A percentile compares a stretch with the other conserved stretches of the same genome.
These are phyloP conservation scores for Theocolax elegans DNA, from an alignment of 1,140 invertebrate species.

Conservation along the genomic window DNA sequence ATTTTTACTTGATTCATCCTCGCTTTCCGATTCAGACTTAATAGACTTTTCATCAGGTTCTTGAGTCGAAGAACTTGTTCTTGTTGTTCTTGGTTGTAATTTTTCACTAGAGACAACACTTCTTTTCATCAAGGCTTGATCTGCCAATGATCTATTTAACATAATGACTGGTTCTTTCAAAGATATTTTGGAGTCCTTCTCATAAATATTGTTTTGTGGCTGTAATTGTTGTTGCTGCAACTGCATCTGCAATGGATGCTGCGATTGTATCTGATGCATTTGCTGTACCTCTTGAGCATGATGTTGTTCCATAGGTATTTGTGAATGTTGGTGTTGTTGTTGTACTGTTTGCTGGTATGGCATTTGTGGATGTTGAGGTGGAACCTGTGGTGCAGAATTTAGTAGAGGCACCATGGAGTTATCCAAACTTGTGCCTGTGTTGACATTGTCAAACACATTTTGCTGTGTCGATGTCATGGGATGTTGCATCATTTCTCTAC, in stretches of 20 bases:
- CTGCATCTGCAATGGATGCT: conserved; percentile 11
- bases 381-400: conserved; percentile 49
- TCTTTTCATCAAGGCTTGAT: conserved; percentile 73
- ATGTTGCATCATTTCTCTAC: conserved; percentile 12
- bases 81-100: conserved; percentile 70
- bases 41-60: conserved; percentile 49
- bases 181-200: conserved; percentile 51
- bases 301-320: conserved; percentile 30
- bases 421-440: conserved; percentile 44
- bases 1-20: conserved; percentile 63
- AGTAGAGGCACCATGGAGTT: conserved; percentile 42
- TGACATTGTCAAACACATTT: conserved; percentile 25
- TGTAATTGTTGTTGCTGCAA: conserved; percentile 39
- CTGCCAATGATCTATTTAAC: conserved; percentile 72
- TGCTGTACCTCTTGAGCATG: conserved; percentile 28
- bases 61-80: conserved; percentile 45
- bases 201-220: conserved; percentile 52
- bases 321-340: background rate
- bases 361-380: conserved; percentile 20
- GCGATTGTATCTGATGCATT: background rate
- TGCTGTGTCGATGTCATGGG: conserved; percentile 14
- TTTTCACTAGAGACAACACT: conserved; percentile 73
- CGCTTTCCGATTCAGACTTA: conserved; percentile 61
- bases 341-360: conserved; percentile 3
- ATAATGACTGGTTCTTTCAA: conserved; percentile 68